Conservation (phyloP, 2,113 vertebrate genomes). For the Picathartes gymnocephalus region DNA sequence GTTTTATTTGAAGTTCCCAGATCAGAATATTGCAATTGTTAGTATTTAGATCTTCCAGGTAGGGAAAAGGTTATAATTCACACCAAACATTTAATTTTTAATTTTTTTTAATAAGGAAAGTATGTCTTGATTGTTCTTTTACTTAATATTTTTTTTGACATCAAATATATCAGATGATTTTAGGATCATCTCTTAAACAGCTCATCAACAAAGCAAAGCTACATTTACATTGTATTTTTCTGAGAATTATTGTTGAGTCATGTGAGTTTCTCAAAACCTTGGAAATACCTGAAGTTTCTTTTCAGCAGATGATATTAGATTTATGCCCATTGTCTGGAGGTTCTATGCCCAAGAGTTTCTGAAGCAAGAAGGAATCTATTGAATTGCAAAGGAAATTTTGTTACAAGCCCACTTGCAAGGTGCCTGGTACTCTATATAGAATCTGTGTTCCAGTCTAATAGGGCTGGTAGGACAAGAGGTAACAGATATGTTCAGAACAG, state of each 20-base stretch:
- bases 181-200: neutral
- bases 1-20: neutral
- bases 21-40: neutral
- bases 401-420: neutral
- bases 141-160: neutral
- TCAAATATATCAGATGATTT: neutral
- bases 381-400: neutral
- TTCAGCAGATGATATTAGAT: neutral
- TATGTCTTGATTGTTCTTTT: neutral
- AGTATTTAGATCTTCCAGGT: neutral
- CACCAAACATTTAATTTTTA: rapidly evolving
- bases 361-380: neutral
- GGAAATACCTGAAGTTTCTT: neutral
- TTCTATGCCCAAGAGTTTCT: neutral
- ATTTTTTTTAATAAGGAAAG: neutral
- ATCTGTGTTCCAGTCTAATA: no score
- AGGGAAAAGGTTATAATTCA: rapidly evolving
- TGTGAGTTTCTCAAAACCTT: neutral
- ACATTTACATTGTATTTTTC: rapidly evolving
- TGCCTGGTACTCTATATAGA: neutral
- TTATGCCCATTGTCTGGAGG: neutral
- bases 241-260: neutral
- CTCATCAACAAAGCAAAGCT: neutral
- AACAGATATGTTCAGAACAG: neutral
- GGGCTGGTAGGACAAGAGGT: neutral